Percentiles rank a stretch among this genome's conserved stretches.
phyloP scores from a whole-genome alignment of 1,140 invertebrate species.

The Aphis craccivora region DNA sequence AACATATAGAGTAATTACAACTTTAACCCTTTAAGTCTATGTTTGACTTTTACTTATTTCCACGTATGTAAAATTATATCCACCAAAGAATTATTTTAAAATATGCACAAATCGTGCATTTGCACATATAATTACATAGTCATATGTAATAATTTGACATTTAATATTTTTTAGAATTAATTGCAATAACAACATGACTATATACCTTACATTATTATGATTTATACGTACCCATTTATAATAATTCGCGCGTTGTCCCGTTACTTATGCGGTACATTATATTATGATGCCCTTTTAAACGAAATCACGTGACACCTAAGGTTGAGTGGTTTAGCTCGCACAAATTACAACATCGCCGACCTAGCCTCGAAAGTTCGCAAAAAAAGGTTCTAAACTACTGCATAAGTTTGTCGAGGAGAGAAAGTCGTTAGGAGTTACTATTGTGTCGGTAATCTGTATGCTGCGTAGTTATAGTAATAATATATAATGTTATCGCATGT shows the following conservation, averaged over 20 bases:
- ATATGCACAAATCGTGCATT: background rate
- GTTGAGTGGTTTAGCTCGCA: background rate
- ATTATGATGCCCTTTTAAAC: background rate
- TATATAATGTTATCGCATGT: background rate
- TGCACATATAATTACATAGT: background rate
- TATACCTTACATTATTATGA: background rate
- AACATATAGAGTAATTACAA: background rate
- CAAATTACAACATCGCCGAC: background rate
- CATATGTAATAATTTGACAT: background rate
- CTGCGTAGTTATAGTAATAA: background rate
- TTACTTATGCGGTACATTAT: background rate
- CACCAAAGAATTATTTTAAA: background rate
- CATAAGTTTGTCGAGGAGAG: background rate
- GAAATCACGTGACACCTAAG: background rate
- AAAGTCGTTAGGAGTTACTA: constrained; percentile 2
- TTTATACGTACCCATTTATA: background rate
- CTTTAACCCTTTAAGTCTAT: background rate
- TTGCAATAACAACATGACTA: background rate
- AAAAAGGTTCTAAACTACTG: constrained; percentile 1
- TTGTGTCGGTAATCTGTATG: background rate
- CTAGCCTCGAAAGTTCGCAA: background rate
- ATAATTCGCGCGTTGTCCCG: background rate
- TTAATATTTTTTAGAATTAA: background rate
- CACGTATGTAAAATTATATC: no score
- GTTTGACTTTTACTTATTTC: background rate